Evolutionary conservation across 1,140 invertebrate genomes (phyloP).

Genomic region (Eumaeus atala): DNA sequence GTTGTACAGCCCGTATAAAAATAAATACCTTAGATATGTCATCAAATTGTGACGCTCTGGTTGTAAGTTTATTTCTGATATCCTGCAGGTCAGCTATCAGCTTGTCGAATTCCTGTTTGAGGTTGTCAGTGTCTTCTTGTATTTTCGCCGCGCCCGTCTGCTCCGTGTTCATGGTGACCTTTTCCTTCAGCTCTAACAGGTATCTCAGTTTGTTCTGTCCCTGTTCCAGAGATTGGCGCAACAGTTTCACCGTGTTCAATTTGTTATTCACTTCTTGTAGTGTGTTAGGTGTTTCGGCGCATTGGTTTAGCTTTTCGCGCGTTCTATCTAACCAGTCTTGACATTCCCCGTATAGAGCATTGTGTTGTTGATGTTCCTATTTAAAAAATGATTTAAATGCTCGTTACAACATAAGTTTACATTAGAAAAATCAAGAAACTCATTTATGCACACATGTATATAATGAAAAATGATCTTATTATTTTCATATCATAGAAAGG

Average conservation of each 20-base stretch:
- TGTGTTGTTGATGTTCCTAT: constrained; percentile 91
- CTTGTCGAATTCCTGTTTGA: constrained; percentile 92
- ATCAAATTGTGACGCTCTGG: constrained; percentile 84
- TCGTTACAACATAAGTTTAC: not conserved
- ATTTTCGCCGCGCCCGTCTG: constrained; percentile 89
- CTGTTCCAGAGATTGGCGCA: constrained; percentile 90
- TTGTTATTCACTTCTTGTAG: constrained; percentile 88
- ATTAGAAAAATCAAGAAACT: constrained; percentile 21
- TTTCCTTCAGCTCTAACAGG: constrained; percentile 92
- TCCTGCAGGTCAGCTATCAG: constrained; percentile 87
- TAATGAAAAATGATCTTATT: too few species aligned
- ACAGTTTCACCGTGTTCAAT: constrained; percentile 86
- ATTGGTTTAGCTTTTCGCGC: constrained; percentile 86
- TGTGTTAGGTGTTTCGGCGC: constrained; percentile 83
- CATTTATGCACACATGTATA: too few species aligned
- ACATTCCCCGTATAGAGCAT: constrained; percentile 91
- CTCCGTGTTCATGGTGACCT: constrained; percentile 93
- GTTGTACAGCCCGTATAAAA: too few species aligned
- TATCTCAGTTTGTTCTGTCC: constrained; percentile 93
- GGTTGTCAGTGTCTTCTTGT: constrained; percentile 90
- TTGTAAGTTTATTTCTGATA: constrained; percentile 81
- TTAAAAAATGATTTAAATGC: constrained; percentile 9
- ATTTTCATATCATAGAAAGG: too few species aligned
- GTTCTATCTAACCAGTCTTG: constrained; percentile 93
- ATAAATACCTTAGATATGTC: constrained; percentile 83